phyloP scores from a whole-genome alignment of 2,888 invertebrate genomes.

The Oligia latruncula region DNA sequence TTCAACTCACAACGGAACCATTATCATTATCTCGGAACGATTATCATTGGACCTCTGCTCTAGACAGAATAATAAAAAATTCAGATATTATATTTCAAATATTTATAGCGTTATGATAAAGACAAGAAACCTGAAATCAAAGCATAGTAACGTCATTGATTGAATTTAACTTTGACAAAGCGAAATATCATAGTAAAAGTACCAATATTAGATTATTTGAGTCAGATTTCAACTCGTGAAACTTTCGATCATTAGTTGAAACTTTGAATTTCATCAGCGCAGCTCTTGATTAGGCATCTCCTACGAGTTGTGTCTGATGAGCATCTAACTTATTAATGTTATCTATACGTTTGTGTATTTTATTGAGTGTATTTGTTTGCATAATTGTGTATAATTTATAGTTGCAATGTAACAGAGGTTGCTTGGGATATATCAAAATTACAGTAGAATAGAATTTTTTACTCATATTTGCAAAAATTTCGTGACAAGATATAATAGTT shows the following conservation, averaged over 20 bases:
- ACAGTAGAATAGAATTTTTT: background rate
- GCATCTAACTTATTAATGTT: background rate
- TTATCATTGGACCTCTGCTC: too few species aligned
- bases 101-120: too few species aligned
- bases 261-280: slow-evolving; percentile 28
- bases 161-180: background rate
- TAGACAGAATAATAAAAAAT: background rate
- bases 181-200: background rate
- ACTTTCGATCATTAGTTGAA: slow-evolving; percentile 44
- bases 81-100: background rate
- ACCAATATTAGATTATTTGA: slow-evolving; percentile 28
- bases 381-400: background rate
- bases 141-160: background rate
- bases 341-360: background rate
- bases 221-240: slow-evolving; percentile 10
- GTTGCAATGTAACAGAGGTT: background rate
- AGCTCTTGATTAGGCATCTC: slow-evolving; percentile 13
- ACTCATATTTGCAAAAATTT: background rate
- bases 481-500: background rate
- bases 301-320: background rate
- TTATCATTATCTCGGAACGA: background rate
- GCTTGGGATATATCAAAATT: background rate
- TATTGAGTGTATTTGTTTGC: background rate
- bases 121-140: background rate
- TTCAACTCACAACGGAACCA: background rate